These are phyloP conservation scores for Pachyramphus minor DNA, from an alignment of 2,113 vertebrate species.

Conservation along the genomic window DNA sequence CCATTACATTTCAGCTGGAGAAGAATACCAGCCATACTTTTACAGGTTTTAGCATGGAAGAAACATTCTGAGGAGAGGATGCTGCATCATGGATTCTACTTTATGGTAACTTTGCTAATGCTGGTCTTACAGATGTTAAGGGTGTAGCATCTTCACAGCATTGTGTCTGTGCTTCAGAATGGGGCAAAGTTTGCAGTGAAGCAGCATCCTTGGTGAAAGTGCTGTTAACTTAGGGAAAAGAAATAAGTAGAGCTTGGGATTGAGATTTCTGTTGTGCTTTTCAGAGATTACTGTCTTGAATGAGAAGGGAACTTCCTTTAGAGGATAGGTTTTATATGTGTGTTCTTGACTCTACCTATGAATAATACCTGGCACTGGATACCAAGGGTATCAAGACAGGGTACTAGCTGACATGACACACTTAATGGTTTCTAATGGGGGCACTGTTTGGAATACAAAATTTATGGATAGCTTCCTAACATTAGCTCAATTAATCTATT, in stretches of 20 bases:
- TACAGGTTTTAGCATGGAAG: slow-evolving; percentile 58
- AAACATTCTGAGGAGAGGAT: slow-evolving; percentile 56
- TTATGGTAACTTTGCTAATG: slow-evolving; percentile 28
- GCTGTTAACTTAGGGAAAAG: not conserved
- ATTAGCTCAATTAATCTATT: not conserved
- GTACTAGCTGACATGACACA: not conserved
- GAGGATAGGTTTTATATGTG: not conserved
- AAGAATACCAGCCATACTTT: not conserved
- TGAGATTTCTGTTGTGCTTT: not conserved
- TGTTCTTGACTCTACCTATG: not conserved
- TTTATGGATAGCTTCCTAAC: not conserved
- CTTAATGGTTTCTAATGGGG: not conserved
- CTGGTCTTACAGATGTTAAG: slow-evolving; percentile 53
- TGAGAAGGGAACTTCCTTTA: not conserved
- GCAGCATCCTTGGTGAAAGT: not conserved
- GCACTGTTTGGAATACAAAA: not conserved
- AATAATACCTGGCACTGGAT: not conserved
- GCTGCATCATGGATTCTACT: slow-evolving; percentile 59
- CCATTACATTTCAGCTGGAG: not conserved
- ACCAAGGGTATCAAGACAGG: not conserved
- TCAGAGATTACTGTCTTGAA: not conserved
- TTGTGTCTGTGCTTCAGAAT: slow-evolving; percentile 36
- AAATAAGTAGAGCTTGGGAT: not conserved
- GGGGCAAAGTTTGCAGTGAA: slow-evolving; percentile 61
- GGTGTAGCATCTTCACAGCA: slow-evolving; percentile 57